Evolutionary conservation across 2,113 vertebrate genomes (phyloP).

Genomic region (Pycnonotus jocosus): DNA sequence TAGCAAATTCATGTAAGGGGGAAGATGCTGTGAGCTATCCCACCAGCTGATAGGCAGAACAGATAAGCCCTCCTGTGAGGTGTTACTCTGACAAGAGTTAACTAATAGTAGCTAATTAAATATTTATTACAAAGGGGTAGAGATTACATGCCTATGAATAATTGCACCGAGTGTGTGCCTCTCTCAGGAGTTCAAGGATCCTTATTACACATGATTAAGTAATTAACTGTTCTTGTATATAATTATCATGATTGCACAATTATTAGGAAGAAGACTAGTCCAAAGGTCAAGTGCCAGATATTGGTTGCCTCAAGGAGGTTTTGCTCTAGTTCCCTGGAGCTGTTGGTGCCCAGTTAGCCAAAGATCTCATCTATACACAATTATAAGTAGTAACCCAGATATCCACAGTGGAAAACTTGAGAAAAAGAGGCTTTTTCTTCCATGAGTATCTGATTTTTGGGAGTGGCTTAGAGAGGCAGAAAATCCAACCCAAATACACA

Average conservation of each 20-base stretch:
- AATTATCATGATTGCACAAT: not conserved
- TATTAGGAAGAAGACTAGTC: not conserved
- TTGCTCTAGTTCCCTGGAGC: not conserved
- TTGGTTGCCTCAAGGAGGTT: not conserved
- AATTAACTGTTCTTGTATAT: not conserved
- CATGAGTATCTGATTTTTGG: not conserved
- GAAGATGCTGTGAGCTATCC: not conserved
- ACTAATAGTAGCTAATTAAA: not conserved
- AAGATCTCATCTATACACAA: not conserved
- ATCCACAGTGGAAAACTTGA: not conserved
- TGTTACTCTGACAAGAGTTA: not conserved
- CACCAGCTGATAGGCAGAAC: not conserved
- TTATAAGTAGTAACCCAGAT: not conserved
- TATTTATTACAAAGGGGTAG: not conserved
- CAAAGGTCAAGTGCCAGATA: not conserved
- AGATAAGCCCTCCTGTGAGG: not conserved
- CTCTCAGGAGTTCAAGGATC: not conserved
- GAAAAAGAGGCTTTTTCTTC: not conserved
- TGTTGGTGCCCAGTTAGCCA: not conserved
- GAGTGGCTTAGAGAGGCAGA: not conserved
- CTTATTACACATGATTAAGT: not conserved
- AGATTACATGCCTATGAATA: conserved; percentile 17
- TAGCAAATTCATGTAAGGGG: not conserved
- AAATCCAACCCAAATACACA: not conserved
- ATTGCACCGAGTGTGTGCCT: accelerated